Evolutionary conservation across 2,888 invertebrate genomes (phyloP).

Genomic region (Cartodere bifasciata): DNA sequence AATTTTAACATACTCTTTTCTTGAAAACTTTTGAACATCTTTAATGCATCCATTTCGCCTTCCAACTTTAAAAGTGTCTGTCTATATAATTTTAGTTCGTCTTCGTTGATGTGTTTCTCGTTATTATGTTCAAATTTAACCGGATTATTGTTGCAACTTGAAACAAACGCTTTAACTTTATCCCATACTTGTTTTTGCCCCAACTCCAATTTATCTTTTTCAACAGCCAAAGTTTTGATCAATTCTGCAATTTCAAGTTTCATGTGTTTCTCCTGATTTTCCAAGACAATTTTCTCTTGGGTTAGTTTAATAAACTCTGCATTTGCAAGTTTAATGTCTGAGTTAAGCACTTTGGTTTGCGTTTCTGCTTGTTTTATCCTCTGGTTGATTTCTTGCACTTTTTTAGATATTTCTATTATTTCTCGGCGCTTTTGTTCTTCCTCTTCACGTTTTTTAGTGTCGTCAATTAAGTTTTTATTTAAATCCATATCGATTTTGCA

Average conservation of each 20-base stretch:
- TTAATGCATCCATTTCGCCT: too few relatives aligned
- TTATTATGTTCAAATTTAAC: slow-evolving; percentile 7
- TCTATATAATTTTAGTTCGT: too few relatives aligned
- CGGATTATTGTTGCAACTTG: slow-evolving; percentile 2
- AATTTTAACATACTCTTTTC: too few relatives aligned
- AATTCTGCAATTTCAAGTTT: too few relatives aligned
- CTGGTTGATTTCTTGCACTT: slow-evolving; percentile 4
- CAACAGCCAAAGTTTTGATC: too few relatives aligned
- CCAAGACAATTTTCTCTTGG: too few relatives aligned
- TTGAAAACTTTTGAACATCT: too few relatives aligned
- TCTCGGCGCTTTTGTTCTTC: background rate
- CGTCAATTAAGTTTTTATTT: too few relatives aligned
- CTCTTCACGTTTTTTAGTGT: slow-evolving; percentile 5
- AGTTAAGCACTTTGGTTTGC: slow-evolving; percentile 2
- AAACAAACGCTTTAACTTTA: slow-evolving; percentile 7
- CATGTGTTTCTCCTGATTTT: too few relatives aligned
- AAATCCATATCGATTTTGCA: too few relatives aligned
- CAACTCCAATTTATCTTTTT: slow-evolving; percentile 7
- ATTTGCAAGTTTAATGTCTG: slow-evolving; percentile 1
- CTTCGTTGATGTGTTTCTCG: background rate
- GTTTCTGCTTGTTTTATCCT: slow-evolving; percentile 4
- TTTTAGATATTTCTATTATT: slow-evolving; percentile 7
- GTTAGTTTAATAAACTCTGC: slow-evolving; percentile 3
- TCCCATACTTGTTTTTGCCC: slow-evolving; percentile 7
- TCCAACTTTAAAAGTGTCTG: too few relatives aligned